Evolutionary conservation across 2,888 invertebrate species (phyloP).

Genomic region (Folsomia candida): DNA sequence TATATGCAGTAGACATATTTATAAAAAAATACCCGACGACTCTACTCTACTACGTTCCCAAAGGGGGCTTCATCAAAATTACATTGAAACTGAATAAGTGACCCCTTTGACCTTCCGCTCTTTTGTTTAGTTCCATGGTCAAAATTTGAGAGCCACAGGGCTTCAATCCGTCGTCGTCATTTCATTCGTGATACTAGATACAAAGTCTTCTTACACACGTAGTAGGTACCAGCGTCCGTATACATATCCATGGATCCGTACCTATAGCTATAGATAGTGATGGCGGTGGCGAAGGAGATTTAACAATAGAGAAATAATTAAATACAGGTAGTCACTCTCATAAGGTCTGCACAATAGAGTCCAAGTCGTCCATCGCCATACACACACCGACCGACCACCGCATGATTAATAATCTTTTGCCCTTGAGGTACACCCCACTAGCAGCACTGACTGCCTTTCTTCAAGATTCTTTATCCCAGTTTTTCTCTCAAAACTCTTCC

Average conservation of each 20-base stretch:
- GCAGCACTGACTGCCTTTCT: not conserved
- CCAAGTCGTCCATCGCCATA: too few relatives aligned
- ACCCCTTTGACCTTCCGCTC: constrained; percentile 19
- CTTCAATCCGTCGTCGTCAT: constrained; percentile 13
- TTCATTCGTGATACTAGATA: not conserved
- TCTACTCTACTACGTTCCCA: not conserved
- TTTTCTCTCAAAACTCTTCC: constrained; percentile 2
- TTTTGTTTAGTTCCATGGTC: constrained; percentile 24
- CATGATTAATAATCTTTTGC: constrained; percentile 37
- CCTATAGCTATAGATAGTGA: constrained; percentile 4
- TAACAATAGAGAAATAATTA: constrained; percentile 49
- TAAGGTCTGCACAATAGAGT: constrained; percentile 13
- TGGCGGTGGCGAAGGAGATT: constrained; percentile 24
- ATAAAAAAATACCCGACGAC: not conserved
- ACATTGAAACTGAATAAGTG: constrained; percentile 24
- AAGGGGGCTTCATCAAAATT: constrained; percentile 23
- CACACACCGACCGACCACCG: constrained; percentile 12
- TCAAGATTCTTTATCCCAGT: not conserved
- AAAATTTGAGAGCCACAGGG: constrained; percentile 22
- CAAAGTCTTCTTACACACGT: too few relatives aligned
- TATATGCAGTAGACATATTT: too few relatives aligned
- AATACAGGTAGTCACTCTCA: constrained; percentile 45
- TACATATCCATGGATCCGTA: too few relatives aligned
- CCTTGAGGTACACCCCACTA: constrained; percentile 28
- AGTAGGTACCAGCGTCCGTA: too few relatives aligned